phyloP scores from a whole-genome alignment of 2,113 vertebrate genomes.

The Cyprinodon tularosa region DNA sequence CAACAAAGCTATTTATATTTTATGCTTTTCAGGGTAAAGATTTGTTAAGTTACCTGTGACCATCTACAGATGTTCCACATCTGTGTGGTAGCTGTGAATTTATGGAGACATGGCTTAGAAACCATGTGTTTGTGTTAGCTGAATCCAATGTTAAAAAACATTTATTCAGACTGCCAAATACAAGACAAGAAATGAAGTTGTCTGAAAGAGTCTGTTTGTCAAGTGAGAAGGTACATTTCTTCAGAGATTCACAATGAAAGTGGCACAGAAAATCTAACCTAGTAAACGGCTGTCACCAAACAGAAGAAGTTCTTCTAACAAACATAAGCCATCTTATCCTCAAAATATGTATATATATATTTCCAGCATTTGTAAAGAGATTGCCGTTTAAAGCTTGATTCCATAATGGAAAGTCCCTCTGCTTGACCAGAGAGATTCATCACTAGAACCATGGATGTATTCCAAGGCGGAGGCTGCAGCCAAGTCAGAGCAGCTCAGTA shows the following conservation, averaged over 20 bases:
- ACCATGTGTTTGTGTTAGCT: not conserved
- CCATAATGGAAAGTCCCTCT: not conserved
- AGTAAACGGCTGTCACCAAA: not conserved
- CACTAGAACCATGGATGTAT: not conserved
- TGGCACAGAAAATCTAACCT: not conserved
- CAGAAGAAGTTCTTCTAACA: not conserved
- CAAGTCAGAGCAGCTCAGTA: no score
- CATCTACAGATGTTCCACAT: not conserved
- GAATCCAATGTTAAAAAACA: not conserved
- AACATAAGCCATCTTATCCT: no score
- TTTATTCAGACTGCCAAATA: not conserved
- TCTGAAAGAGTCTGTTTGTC: not conserved
- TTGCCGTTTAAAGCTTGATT: not conserved
- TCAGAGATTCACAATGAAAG: no score
- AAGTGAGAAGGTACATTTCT: not conserved
- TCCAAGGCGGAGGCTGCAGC: no score
- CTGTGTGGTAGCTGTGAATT: not conserved
- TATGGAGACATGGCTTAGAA: not conserved
- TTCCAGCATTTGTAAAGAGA: not conserved
- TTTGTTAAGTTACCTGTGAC: not conserved
- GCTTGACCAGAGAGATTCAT: not conserved
- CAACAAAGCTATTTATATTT: not conserved
- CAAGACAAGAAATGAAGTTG: no score
- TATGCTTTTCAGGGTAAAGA: not conserved
- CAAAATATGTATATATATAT: not conserved